Conservation (phyloP, 2,797 vertebrate genomes). For the Lagorchestes hirsutus region DNA sequence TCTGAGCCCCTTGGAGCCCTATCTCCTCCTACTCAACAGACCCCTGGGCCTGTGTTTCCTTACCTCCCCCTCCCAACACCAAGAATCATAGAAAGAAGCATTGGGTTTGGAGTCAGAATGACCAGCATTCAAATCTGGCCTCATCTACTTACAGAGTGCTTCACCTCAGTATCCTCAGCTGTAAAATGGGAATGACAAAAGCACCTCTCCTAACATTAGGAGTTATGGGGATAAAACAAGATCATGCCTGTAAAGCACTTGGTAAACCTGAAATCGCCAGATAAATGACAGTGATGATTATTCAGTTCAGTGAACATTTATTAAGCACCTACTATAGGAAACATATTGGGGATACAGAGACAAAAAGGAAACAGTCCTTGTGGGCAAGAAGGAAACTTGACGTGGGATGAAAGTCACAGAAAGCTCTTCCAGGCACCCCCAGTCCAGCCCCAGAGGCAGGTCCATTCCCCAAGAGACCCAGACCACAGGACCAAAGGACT, state of each 20-base stretch:
- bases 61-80: not conserved
- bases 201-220: not conserved
- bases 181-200: not conserved
- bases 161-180: not conserved
- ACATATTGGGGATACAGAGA: not conserved
- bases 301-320: not conserved
- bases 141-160: not conserved
- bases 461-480: not conserved
- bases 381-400: not conserved
- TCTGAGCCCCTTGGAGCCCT: conserved; percentile 61
- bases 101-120: not conserved
- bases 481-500: not conserved
- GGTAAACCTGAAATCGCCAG: not conserved
- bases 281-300: not conserved
- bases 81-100: not conserved
- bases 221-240: not conserved
- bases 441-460: not conserved
- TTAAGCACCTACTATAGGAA: not conserved
- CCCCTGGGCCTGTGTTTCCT: not conserved
- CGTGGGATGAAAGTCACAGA: not conserved
- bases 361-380: not conserved
- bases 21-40: not conserved
- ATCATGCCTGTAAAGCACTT: not conserved
- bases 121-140: not conserved
- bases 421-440: not conserved